Evolutionary conservation across 2,113 vertebrate genomes (phyloP), one percentile per base, ranked within the genome.

Genomic region (Microtus richardsoni): DNA sequence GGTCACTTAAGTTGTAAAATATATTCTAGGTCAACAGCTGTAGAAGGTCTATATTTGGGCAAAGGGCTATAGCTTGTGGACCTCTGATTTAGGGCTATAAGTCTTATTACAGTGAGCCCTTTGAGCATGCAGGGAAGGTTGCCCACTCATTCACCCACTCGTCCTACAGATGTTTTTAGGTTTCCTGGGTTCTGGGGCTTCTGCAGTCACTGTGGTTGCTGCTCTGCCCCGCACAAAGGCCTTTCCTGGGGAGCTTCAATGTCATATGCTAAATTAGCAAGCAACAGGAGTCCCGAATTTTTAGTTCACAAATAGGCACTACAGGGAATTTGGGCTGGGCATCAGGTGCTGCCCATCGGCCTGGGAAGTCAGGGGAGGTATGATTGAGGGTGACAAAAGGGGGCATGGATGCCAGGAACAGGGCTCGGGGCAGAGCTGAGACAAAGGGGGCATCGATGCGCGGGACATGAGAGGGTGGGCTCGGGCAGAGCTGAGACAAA

Each of bases 241-340:
- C 58, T 10, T 3, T 41, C 47, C 8, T 64, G 17, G 52, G 75
- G 21, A 94, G 64, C 52, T 77, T 52, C 13, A 26, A 9, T 13
- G 33, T 36, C 21, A 33, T 24, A 44, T 22, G 17, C 16, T 30
- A 52, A 77, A 19, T 71, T 26, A 89, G 39, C 22, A 13, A 89
- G 68, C 33, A 52, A 60, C 90, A 44, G 30, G 54, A 74, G 60
- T 64, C 64, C 16, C n/a, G 1, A 52, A 30, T 49, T 58, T n/a
- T n/a, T n/a, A 54, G 11, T 5, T 13, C 13, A 14, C 4, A 17
- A 70, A 58, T 5, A 49, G 70, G 47, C 41, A 64, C 54, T 47
- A 7, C 0, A 3, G 85, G 22, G 3, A 60, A 0, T 24, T 5
- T 14, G 24, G 30, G 22, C 6, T 5, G 58, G 16, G 47, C 0